Base-by-base conservation (phyloP, 2,888 invertebrate species). In the Amblyjoppa fuscipennis region DNA sequence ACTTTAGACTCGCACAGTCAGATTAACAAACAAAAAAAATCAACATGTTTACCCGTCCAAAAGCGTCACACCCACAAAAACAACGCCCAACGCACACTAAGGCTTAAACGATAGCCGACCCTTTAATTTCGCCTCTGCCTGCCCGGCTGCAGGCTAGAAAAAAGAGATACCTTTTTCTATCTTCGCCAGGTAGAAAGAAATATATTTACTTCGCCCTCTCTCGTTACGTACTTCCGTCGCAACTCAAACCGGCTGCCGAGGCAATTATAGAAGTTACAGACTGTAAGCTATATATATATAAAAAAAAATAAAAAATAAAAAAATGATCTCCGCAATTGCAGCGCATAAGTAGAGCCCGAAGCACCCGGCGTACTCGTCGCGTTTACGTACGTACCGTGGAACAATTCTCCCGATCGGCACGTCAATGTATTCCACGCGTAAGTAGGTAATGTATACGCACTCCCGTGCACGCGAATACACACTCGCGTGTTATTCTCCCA, bases 201-300 rank as follows among this genome's bases (percentile, higher is more conserved):
- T 41, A n/a, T 66, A 20, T 64, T 28, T 3, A 45, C 45, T 13
- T 16, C 45, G 38, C 28, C 73, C 61, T 56, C 80, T 66, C 73
- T 45, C 38, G 73, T 80, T 73, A 66, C 66, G 66, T 73, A 66
- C 45, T 80, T 80, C 73, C 73, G 66, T 51, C 25, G 53, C 20
- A 66, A 11, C 66, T 66, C 38, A 11, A 41, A 59, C 61, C 71
- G 45, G 5, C 41, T 56, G 64, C 73, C 38, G 16, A 38, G 5
- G 66, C 80, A 80, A 73, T 73, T 80, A 73, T 20, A 68, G 73
- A 73, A 66, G 73, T 73, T 68, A 64, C 66, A 31, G 25, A 66
- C 51, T 80, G 56, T 25, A 53, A 38, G 28, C 5, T 38, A 61
- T 20, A 51, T n/a, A 16, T 20, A 20, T 0, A 20, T n/a, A 20